Percentiles rank a stretch among this genome's conserved stretches.
Evolutionary conservation across 2,797 vertebrate species (phyloP).

Genomic region (Acanthurus lineatus): DNA sequence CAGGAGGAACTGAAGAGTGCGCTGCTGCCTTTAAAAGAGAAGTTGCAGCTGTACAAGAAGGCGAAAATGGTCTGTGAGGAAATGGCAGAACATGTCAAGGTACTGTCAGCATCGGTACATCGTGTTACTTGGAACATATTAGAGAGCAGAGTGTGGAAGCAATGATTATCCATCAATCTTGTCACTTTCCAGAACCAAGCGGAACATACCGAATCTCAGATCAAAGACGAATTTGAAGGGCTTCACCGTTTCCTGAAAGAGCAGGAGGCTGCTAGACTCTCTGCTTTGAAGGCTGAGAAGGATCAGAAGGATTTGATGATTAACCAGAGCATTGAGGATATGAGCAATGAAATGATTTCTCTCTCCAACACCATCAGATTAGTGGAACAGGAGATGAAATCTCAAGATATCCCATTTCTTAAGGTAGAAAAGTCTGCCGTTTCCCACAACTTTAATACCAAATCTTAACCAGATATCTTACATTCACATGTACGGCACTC

Average conservation of each 20-base stretch:
- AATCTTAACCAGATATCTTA: not conserved
- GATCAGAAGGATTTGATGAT: constrained; percentile 79
- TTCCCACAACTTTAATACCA: not conserved
- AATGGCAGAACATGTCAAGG: constrained; percentile 84
- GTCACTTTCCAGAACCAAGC: constrained; percentile 79
- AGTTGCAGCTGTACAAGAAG: constrained; percentile 81
- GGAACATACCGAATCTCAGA: constrained; percentile 81
- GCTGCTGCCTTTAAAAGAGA: constrained; percentile 83
- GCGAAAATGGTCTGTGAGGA: constrained; percentile 78
- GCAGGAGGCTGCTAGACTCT: constrained; percentile 81
- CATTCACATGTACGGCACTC: not conserved
- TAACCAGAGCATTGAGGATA: constrained; percentile 76
- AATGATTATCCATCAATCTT: constrained; percentile 20
- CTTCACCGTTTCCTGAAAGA: constrained; percentile 83
- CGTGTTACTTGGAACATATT: constrained; percentile 17
- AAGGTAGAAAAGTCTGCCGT: constrained; percentile 72
- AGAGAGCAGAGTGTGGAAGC: not conserved
- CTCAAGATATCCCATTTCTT: constrained; percentile 82
- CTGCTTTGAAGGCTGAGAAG: constrained; percentile 79
- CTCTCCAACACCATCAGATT: constrained; percentile 81
- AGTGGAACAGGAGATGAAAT: constrained; percentile 84
- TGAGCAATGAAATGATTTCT: constrained; percentile 76
- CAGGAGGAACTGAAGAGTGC: constrained; percentile 87
- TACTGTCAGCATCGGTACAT: constrained; percentile 50
- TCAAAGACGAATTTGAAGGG: constrained; percentile 83